Evolutionary conservation across 2,888 invertebrate species (phyloP), one percentile per base, ranked within the genome.

Genomic region (Diachrysia chrysitis): DNA sequence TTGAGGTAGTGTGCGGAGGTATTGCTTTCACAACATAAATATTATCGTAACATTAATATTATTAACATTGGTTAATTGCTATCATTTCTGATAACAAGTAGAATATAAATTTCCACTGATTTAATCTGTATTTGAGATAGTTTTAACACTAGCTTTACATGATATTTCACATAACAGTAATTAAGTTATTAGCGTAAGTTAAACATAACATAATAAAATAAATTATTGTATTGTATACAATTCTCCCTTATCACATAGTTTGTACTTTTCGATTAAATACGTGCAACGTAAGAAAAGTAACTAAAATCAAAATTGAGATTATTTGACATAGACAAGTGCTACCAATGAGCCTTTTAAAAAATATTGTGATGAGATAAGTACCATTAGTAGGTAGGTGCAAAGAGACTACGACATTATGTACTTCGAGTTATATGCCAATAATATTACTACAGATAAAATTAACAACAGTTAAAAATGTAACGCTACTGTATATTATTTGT

Each of bases 1-100:
- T 7, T 76, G 79, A 82, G 79, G 82, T 80, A 82, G 80, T 48
- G 21, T n/a, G 25, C 46, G 21, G 53, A 59, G 57, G 57, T 59
- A 35, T 54, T 65, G 46, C 25, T 25, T 59, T 66, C 1, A 58
- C 65, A 66, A 66, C 66, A 69, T 23, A 17, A 55, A 16, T 58
- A 48, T 46, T 2, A 2, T 32, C 21, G 14, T 46, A 35, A 51
- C 19, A 66, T 51, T 19, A 12, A 7, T 51, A 51, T 17, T 6
- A 51, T 12, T 37, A 37, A 37, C 16, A 2, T 3, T 12, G 16
- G 10, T 37, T 37, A 37, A 37, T 14, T 12, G 37, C 0, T 12
- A 37, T 10, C 12, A 37, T 12, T 12, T 14, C 37, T 37, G 37
- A 37, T 51, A 48, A 48, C 19, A 48, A 48, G 10, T 19, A 42